These are phyloP conservation scores for Poeciliopsis infans DNA, from an alignment of 2,797 vertebrate species.

Conservation along the genomic window DNA sequence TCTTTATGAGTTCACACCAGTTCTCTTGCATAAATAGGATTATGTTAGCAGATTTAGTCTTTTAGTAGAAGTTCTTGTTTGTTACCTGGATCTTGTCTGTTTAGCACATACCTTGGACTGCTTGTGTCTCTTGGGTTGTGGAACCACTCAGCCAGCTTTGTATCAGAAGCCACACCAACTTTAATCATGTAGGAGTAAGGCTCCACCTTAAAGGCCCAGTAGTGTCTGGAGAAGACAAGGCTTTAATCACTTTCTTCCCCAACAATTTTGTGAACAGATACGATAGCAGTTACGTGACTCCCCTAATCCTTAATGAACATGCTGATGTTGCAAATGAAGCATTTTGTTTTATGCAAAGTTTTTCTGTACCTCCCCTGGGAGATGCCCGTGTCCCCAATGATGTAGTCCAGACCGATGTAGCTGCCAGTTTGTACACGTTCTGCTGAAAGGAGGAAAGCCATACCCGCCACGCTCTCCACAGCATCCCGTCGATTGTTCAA, in stretches of 20 bases:
- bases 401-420: constrained; percentile 92
- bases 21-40: constrained; percentile 72
- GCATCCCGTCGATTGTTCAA: constrained; percentile 86
- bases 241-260: neutral
- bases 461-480: constrained; percentile 93
- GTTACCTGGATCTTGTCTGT: neutral
- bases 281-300: neutral
- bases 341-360: neutral
- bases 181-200: constrained; percentile 93
- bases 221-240: constrained; percentile 80
- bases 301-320: neutral
- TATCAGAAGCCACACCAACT: constrained; percentile 91
- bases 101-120: constrained; percentile 89
- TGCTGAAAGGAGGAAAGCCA: constrained; percentile 86
- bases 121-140: constrained; percentile 89
- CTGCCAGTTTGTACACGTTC: constrained; percentile 93
- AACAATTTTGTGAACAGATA: neutral
- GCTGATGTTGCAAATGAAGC: neutral
- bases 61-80: constrained; percentile 5
- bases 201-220: constrained; percentile 94
- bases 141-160: constrained; percentile 94
- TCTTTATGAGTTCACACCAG: constrained; percentile 63
- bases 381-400: constrained; percentile 91
- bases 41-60: constrained; percentile 33
- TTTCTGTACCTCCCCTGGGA: constrained; percentile 83